Evolutionary conservation across 2,888 invertebrate species (phyloP).

Genomic region (Hydrotaea cyrtoneurina): DNA sequence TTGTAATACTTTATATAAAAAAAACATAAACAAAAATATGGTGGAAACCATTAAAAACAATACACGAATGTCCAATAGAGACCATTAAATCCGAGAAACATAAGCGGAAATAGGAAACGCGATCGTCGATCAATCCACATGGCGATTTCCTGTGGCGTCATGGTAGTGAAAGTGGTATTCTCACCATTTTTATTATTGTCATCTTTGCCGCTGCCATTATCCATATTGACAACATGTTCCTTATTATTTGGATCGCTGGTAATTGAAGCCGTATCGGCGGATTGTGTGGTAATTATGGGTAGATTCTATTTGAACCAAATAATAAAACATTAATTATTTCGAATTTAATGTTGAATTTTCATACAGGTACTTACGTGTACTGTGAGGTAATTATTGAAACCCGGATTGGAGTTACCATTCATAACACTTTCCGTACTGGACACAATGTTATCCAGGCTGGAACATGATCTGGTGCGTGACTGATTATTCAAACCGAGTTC

Average conservation of each 20-base stretch:
- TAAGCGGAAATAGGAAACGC: slow-evolving; percentile 74
- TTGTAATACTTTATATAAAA: background rate
- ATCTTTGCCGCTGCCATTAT: slow-evolving; percentile 70
- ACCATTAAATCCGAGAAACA: slow-evolving; percentile 76
- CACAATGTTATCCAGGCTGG: slow-evolving; percentile 85
- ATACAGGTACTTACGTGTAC: slow-evolving; percentile 75
- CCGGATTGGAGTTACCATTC: slow-evolving; percentile 79
- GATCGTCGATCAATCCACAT: slow-evolving; percentile 78
- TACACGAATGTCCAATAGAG: slow-evolving; percentile 78
- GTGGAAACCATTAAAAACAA: slow-evolving; percentile 71
- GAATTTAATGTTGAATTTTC: background rate
- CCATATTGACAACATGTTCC: slow-evolving; percentile 75
- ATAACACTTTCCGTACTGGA: slow-evolving; percentile 86
- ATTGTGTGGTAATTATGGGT: slow-evolving; percentile 77
- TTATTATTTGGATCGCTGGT: slow-evolving; percentile 72
- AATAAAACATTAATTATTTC: slow-evolving; percentile 4
- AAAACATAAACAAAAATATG: background rate
- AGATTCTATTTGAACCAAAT: slow-evolving; percentile 70
- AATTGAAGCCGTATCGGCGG: slow-evolving; percentile 74
- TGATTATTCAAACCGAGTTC: slow-evolving; percentile 74
- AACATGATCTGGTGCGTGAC: slow-evolving; percentile 85
- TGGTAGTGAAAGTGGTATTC: slow-evolving; percentile 76
- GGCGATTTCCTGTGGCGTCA: slow-evolving; percentile 78
- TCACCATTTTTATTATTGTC: slow-evolving; percentile 67
- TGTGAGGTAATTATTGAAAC: slow-evolving; percentile 81